Conservation (phyloP, 2,113 vertebrate species). For the Mohoua ochrocephala region DNA sequence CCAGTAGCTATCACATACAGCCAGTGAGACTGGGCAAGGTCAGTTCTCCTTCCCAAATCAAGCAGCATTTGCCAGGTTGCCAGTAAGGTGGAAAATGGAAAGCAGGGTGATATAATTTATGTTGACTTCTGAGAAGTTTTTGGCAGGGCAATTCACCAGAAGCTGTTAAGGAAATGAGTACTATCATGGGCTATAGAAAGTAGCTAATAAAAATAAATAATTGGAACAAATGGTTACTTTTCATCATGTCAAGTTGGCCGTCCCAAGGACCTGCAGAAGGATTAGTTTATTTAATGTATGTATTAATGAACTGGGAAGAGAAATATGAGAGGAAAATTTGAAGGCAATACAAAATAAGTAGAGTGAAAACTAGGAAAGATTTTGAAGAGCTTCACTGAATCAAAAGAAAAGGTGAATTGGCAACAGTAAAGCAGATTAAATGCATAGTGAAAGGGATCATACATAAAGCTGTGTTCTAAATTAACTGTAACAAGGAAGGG, state of each 20-base stretch:
- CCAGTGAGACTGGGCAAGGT: neutral
- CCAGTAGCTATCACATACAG: neutral
- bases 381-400: constrained; percentile 35
- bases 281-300: constrained; percentile 31
- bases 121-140: constrained; percentile 25
- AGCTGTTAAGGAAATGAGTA: constrained; percentile 52
- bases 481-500: constrained; percentile 16
- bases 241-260: constrained; percentile 11
- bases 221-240: constrained; percentile 55
- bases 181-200: constrained; percentile 18
- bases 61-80: neutral
- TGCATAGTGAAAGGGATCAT: constrained; percentile 21
- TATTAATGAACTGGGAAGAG: constrained; percentile 57
- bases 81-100: neutral
- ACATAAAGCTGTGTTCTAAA: constrained; percentile 32
- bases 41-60: neutral
- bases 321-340: constrained; percentile 25
- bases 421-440: constrained; percentile 40
- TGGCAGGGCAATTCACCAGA: constrained; percentile 36
- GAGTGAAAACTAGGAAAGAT: constrained; percentile 11
- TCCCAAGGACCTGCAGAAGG: constrained; percentile 18
- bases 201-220: constrained; percentile 60
- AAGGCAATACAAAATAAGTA: constrained; percentile 21
- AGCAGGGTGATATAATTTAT: neutral
- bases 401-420: constrained; percentile 29